A percentile compares a stretch with the other conserved stretches of the same genome.
phyloP scores from a whole-genome alignment of 2,113 vertebrate species.

The Struthio camelus region DNA sequence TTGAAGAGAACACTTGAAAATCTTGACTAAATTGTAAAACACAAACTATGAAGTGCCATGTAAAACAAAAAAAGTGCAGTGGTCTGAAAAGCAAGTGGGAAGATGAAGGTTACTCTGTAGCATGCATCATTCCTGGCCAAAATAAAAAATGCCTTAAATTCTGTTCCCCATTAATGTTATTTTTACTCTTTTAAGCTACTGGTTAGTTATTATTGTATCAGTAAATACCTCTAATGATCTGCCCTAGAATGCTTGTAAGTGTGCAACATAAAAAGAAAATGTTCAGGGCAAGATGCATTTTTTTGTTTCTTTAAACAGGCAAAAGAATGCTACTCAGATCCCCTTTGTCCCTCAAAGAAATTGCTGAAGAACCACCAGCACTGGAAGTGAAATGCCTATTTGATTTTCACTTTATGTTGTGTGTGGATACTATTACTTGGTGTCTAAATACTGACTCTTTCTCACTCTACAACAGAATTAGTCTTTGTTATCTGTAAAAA shows the following conservation, averaged over 20 bases:
- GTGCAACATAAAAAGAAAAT: neutral
- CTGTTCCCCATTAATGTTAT: conserved; percentile 73
- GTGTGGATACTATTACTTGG: neutral
- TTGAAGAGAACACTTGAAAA: conserved; percentile 90
- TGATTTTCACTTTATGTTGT: neutral
- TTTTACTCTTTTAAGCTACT: conserved; percentile 47
- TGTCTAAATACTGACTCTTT: neutral
- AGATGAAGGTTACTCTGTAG: conserved; percentile 79
- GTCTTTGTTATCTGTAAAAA: neutral
- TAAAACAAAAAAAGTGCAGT: conserved; percentile 71
- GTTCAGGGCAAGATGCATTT: neutral
- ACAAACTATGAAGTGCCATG: conserved; percentile 76
- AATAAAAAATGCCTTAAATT: conserved; percentile 82
- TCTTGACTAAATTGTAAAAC: conserved; percentile 69
- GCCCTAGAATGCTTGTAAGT: conserved; percentile 17
- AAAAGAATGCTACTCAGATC: conserved; percentile 32
- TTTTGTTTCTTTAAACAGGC: neutral
- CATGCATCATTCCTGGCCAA: conserved; percentile 84
- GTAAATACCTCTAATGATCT: conserved; percentile 27
- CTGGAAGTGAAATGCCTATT: neutral
- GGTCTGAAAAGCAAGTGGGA: conserved; percentile 70
- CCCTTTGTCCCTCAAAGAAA: neutral
- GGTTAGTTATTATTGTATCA: neutral
- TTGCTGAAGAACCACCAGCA: neutral
- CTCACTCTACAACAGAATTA: neutral